phyloP scores from a whole-genome alignment of 2,888 invertebrate genomes.

The Hydropsyche betteni region DNA sequence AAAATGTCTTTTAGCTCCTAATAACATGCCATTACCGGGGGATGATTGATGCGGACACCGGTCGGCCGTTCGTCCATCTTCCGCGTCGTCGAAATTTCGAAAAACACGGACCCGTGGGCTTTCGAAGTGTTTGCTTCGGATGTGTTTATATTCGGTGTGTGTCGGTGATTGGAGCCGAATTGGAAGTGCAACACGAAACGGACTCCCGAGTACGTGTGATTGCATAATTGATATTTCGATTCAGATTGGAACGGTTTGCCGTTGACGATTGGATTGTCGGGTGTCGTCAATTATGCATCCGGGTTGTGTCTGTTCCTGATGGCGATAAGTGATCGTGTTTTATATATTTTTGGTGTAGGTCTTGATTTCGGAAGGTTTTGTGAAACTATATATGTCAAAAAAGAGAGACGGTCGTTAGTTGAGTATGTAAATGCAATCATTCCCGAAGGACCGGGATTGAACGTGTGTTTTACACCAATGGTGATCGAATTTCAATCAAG shows the following conservation, averaged over 20 bases:
- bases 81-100: too few species aligned
- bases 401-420: constrained; percentile 38
- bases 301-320: background rate
- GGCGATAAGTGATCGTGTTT: background rate
- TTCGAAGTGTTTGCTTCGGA: too few species aligned
- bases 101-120: too few species aligned
- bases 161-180: too few species aligned
- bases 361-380: background rate
- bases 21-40: constrained; percentile 32
- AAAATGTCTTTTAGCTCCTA: constrained; percentile 40
- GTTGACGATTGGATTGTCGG: constrained; percentile 16
- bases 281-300: background rate
- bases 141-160: too few species aligned
- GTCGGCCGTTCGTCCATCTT: background rate
- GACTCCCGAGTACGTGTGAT: background rate
- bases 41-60: constrained; percentile 35
- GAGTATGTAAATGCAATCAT: constrained; percentile 39
- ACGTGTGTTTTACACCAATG: background rate
- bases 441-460: constrained; percentile 22
- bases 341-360: too few species aligned
- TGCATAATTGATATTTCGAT: constrained; percentile 35
- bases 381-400: constrained; percentile 7
- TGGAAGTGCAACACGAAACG: background rate
- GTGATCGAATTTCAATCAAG: too few species aligned
- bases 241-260: background rate